A percentile compares a stretch with the other conserved stretches of the same genome.
Conservation (phyloP, 2,888 invertebrate species). For the Dasypogon diadema region DNA sequence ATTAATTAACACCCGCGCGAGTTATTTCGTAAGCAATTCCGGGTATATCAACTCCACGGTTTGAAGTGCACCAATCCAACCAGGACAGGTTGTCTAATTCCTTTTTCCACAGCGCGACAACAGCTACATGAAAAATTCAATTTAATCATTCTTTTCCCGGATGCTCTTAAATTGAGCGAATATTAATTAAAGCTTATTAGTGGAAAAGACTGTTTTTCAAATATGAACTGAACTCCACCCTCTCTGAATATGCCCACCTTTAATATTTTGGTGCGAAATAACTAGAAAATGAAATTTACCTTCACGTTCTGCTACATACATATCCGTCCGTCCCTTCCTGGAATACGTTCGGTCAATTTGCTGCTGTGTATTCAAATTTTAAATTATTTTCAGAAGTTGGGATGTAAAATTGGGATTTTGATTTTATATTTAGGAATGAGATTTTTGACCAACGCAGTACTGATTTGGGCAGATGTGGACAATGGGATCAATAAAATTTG, state of each 20-base stretch:
- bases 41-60: too few relatives aligned
- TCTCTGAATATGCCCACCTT: too few relatives aligned
- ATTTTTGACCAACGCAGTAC: neutral
- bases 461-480: neutral
- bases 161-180: neutral
- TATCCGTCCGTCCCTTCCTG: too few relatives aligned
- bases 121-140: constrained; percentile 18
- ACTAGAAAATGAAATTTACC: too few relatives aligned
- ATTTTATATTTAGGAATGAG: neutral
- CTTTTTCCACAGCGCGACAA: neutral
- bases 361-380: constrained; percentile 2
- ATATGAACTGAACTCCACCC: neutral
- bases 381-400: neutral
- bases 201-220: constrained; percentile 8
- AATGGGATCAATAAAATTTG: too few relatives aligned
- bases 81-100: neutral
- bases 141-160: neutral
- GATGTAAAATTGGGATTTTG: neutral
- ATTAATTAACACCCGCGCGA: constrained; percentile 14
- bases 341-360: neutral
- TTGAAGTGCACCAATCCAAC: too few relatives aligned
- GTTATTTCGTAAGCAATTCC: constrained; percentile 2
- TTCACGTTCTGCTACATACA: too few relatives aligned
- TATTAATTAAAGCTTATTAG: constrained; percentile 4
- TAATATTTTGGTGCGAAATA: too few relatives aligned